Conservation (phyloP, 2,888 invertebrate genomes). For the Idaea aversata region DNA sequence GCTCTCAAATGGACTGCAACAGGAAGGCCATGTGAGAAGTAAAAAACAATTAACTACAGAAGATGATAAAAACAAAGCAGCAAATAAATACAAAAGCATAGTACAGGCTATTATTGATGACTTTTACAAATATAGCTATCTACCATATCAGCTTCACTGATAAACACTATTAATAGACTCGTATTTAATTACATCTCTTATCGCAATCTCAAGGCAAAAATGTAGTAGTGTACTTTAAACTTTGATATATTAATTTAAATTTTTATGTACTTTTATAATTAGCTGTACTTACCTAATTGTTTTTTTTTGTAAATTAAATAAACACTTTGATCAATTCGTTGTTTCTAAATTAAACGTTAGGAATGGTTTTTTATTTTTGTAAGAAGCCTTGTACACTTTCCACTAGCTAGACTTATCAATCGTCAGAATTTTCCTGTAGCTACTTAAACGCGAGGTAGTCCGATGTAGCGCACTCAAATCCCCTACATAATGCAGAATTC, state of each 20-base stretch:
- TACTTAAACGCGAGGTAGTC: not conserved
- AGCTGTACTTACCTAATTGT: too few relatives aligned
- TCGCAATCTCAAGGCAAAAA: not conserved
- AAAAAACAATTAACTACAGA: constrained; percentile 45
- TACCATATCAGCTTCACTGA: constrained; percentile 11
- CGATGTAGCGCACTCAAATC: not conserved
- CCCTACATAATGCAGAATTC: constrained; percentile 12
- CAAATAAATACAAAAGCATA: constrained; percentile 45
- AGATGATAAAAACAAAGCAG: constrained; percentile 48
- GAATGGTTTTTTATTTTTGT: not conserved
- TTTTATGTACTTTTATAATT: too few relatives aligned
- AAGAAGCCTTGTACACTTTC: not conserved
- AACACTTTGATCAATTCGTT: not conserved
- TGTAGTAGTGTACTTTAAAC: not conserved
- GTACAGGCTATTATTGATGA: constrained; percentile 60
- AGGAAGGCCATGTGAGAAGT: constrained; percentile 68
- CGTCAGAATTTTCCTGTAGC: not conserved
- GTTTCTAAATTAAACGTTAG: not conserved
- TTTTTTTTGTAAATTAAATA: too few relatives aligned
- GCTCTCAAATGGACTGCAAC: constrained; percentile 62
- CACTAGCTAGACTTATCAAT: not conserved
- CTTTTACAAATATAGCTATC: constrained; percentile 50
- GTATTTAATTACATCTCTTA: not conserved
- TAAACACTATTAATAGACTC: not conserved
- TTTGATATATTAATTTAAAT: not conserved